Conservation (phyloP, 1,140 invertebrate genomes). For the Tetramorium parvispinum region DNA sequence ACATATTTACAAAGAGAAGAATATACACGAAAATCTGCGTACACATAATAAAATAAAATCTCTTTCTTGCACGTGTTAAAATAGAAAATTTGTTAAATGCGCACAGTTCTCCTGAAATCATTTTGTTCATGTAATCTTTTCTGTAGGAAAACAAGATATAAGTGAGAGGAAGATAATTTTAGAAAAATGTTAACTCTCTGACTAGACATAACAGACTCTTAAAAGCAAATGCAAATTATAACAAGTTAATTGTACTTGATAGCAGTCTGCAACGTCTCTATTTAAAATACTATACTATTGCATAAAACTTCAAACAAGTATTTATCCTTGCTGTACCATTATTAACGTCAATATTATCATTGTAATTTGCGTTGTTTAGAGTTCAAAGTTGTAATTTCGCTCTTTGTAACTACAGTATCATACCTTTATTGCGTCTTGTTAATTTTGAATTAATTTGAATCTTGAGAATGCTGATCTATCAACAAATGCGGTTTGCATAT, state of each 20-base stretch:
- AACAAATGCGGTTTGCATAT: background rate
- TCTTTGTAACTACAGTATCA: background rate
- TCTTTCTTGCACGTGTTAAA: background rate
- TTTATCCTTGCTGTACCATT: background rate
- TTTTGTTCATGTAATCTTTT: background rate
- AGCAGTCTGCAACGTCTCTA: background rate
- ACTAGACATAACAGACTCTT: background rate
- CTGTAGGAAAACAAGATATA: background rate
- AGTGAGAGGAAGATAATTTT: background rate
- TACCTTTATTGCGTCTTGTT: background rate
- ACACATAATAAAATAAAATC: background rate
- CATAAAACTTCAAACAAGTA: background rate
- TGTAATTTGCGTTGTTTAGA: slow-evolving; percentile 26
- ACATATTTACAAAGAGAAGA: slow-evolving; percentile 1
- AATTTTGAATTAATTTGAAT: background rate
- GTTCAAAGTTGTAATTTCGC: slow-evolving; percentile 25
- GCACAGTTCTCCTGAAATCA: background rate
- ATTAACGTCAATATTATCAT: slow-evolving; percentile 22
- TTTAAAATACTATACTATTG: background rate
- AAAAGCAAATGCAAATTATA: slow-evolving; percentile 4
- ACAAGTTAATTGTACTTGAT: slow-evolving; percentile 39
- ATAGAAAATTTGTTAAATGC: background rate
- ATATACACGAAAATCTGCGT: slow-evolving; percentile 14
- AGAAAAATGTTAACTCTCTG: slow-evolving; percentile 10
- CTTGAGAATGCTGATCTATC: background rate